Percentiles rank a stretch among this genome's conserved stretches.
Conservation (phyloP, 2,888 invertebrate species). For the Tinea trinotella region DNA sequence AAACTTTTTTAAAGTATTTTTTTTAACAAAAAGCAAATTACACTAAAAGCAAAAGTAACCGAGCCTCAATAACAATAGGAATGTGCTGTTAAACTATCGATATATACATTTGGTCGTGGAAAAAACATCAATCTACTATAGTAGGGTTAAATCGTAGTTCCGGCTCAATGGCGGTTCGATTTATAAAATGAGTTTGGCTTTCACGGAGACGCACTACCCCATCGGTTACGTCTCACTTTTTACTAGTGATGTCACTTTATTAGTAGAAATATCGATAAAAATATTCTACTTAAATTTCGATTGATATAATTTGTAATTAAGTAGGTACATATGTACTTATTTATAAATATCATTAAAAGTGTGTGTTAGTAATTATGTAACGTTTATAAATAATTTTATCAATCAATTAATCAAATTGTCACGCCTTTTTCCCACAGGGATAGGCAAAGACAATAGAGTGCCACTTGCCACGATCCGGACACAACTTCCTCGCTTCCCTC, state of each 20-base stretch:
- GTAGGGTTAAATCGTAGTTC: constrained; percentile 57
- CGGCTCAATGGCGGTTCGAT: constrained; percentile 55
- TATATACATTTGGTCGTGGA: not conserved
- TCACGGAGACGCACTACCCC: constrained; percentile 68
- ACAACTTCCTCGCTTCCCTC: too few relatives aligned
- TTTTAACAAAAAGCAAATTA: constrained; percentile 1
- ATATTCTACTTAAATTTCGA: constrained; percentile 1
- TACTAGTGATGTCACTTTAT: constrained; percentile 39
- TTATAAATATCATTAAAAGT: not conserved
- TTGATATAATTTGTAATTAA: not conserved
- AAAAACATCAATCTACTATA: constrained; percentile 16
- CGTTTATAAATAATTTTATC: not conserved
- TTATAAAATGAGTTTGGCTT: constrained; percentile 73
- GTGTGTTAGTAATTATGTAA: not conserved
- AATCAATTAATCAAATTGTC: too few relatives aligned
- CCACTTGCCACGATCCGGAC: too few relatives aligned
- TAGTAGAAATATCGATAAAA: constrained; percentile 16
- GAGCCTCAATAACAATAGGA: not conserved
- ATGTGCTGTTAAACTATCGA: not conserved
- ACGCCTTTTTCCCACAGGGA: too few relatives aligned
- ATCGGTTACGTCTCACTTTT: constrained; percentile 72
- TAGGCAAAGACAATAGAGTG: too few relatives aligned
- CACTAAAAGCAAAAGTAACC: constrained; percentile 8
- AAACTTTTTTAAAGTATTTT: too few relatives aligned
- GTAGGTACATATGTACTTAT: not conserved